Base-by-base conservation (phyloP, 2,888 invertebrate species). In the Anodontia alba region DNA sequence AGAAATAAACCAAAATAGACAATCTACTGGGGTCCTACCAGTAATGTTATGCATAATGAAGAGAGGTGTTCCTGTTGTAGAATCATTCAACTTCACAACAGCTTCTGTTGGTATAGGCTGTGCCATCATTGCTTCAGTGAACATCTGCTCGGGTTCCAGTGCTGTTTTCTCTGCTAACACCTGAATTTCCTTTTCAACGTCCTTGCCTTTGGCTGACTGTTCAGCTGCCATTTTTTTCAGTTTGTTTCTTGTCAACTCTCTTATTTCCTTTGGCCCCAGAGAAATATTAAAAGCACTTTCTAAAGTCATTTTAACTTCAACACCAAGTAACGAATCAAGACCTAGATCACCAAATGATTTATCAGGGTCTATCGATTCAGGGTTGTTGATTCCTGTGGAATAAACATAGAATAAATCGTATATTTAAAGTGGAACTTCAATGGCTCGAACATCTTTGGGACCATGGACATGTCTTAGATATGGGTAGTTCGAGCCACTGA, bases 251-350 rank as follows among this genome's bases (percentile, higher is more conserved):
- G 92, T 93, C 38, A 94, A 89, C 70, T 88, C 96, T 84, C 99
- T 96, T 91, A 99, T 98, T 95, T 99, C 98, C 94, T 98, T 97
- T 88, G 98, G 97, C 83, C 97, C 97, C 80, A 99, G 95, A 23
- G 98, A 96, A 79, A 99, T 95, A 94, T 99, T 99, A 95, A 97
- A 98, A 92, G 97, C 97, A 75, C 98, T 96, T 94, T 99, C 98
- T 74, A 99, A 95, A 0, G 97, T 97, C 95, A 98, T 98, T 94
- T 99, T 99, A 92, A 99, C 98, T 96, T 99, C 99, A 1, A 99
- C 98, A 66, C 98, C 98, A 99, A 99, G 99, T 87, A 99, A 95
- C 1, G 99, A 99, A 94, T 99, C 99, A 97, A 99, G 98, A 81
- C 99, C 99, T 38, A 99, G 96, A 94, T 99, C 99, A 29, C 98